Evolutionary conservation across 2,888 invertebrate genomes (phyloP).

Genomic region (Nipponacmea schrenckii): DNA sequence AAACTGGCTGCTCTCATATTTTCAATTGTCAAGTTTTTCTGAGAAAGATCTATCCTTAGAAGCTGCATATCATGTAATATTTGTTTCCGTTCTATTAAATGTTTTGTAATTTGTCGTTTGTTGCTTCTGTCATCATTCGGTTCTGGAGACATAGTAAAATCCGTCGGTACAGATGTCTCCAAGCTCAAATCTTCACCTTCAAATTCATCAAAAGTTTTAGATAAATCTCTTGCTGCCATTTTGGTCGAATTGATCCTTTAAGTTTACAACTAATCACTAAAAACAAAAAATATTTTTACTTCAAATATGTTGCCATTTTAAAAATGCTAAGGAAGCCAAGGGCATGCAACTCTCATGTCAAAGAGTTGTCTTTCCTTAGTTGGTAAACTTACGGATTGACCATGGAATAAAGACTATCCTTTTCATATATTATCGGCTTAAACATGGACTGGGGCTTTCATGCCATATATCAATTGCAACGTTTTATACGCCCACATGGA

Average conservation of each 20-base stretch:
- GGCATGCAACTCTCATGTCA: too few species aligned
- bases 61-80: slow-evolving; percentile 66
- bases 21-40: slow-evolving; percentile 65
- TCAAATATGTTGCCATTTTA: background rate
- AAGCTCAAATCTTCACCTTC: slow-evolving; percentile 64
- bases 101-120: slow-evolving; percentile 57
- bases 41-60: slow-evolving; percentile 66
- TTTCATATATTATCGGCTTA: too few species aligned
- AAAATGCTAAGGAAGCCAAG: slow-evolving; percentile 1
- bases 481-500: too few species aligned
- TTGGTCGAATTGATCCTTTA: background rate
- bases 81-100: slow-evolving; percentile 66
- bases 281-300: background rate
- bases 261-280: background rate
- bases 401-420: too few species aligned
- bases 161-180: slow-evolving; percentile 66
- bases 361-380: too few species aligned
- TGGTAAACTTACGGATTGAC: too few species aligned
- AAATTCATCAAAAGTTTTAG: slow-evolving; percentile 58
- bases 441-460: too few species aligned
- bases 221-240: slow-evolving; percentile 58
- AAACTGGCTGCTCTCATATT: slow-evolving; percentile 65
- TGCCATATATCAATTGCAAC: too few species aligned
- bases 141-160: slow-evolving; percentile 65
- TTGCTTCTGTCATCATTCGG: slow-evolving; percentile 39